A percentile compares a stretch with the other conserved stretches of the same genome.
Evolutionary conservation across 2,888 invertebrate species (phyloP).

Genomic region (Odiellus spinosus): DNA sequence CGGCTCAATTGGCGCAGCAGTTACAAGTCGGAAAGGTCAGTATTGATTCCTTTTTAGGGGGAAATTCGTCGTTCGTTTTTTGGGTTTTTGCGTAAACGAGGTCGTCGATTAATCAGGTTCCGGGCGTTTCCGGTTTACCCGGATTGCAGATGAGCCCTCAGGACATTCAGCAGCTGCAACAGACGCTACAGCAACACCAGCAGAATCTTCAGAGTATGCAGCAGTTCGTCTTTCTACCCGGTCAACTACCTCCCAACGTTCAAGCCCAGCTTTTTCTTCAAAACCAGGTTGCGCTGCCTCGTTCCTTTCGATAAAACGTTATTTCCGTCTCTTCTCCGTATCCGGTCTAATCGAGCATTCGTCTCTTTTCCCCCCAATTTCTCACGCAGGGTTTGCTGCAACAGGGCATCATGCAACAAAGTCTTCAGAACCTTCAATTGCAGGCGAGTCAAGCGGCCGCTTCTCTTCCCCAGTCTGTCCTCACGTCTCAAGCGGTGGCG

Average conservation of each 20-base stretch:
- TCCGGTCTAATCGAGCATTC: too few species aligned
- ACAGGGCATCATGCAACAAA: constrained; percentile 21
- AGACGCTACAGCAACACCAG: constrained; percentile 44
- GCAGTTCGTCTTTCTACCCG: constrained; percentile 46
- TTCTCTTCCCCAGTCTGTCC: constrained; percentile 18
- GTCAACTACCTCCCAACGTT: constrained; percentile 37
- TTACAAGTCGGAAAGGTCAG: constrained; percentile 17
- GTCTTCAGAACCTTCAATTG: constrained; percentile 21
- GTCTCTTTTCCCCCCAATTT: too few species aligned
- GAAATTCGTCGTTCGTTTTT: too few species aligned
- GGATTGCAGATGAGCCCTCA: constrained; percentile 15
- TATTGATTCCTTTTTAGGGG: background rate
- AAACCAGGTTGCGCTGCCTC: constrained; percentile 42
- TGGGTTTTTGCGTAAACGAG: too few species aligned
- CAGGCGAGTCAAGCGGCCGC: constrained; percentile 20
- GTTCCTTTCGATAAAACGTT: too few species aligned
- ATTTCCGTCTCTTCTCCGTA: too few species aligned
- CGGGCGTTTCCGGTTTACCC: background rate
- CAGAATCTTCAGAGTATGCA: constrained; percentile 47
- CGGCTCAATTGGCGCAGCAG: constrained; percentile 27
- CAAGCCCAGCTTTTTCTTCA: constrained; percentile 58
- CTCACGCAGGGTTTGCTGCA: constrained; percentile 20
- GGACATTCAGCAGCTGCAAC: constrained; percentile 37
- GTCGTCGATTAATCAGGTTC: background rate
- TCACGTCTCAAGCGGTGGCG: constrained; percentile 18